Evolutionary conservation across 1,140 invertebrate genomes (phyloP).

Genomic region (Pentalonia nigronervosa): DNA sequence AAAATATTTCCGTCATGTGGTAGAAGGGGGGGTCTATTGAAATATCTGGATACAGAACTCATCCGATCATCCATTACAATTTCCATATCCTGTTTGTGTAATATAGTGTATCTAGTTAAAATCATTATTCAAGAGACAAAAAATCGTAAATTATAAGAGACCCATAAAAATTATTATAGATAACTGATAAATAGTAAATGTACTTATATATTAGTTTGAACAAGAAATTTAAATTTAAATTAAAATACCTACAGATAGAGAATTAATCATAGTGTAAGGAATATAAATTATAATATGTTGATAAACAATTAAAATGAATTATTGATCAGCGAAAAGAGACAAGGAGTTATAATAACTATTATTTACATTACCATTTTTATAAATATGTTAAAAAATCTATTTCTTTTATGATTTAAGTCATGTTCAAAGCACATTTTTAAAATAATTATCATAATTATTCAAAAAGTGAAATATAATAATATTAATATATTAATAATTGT

Average conservation of each 20-base stretch:
- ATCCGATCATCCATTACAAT: not conserved
- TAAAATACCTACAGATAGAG: not conserved
- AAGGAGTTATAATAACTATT: not conserved
- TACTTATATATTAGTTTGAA: too few relatives aligned
- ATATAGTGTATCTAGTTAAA: not conserved
- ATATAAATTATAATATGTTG: not conserved
- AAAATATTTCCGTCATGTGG: not conserved
- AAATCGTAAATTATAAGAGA: not conserved
- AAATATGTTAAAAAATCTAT: not conserved
- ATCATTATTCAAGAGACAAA: not conserved
- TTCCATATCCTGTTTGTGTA: not conserved
- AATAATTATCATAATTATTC: not conserved
- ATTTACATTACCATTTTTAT: not conserved
- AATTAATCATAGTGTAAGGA: not conserved
- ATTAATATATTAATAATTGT: too few relatives aligned
- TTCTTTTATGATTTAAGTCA: not conserved
- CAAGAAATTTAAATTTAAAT: not conserved
- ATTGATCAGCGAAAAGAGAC: not conserved
- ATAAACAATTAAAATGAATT: not conserved
- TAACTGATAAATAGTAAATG: not conserved
- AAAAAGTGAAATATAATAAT: not conserved
- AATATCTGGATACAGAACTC: not conserved
- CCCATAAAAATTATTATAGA: not conserved
- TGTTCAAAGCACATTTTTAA: not conserved
- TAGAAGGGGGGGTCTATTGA: not conserved